Evolutionary conservation across 2,797 vertebrate species (phyloP).

Genomic region (Oreortyx pictus): DNA sequence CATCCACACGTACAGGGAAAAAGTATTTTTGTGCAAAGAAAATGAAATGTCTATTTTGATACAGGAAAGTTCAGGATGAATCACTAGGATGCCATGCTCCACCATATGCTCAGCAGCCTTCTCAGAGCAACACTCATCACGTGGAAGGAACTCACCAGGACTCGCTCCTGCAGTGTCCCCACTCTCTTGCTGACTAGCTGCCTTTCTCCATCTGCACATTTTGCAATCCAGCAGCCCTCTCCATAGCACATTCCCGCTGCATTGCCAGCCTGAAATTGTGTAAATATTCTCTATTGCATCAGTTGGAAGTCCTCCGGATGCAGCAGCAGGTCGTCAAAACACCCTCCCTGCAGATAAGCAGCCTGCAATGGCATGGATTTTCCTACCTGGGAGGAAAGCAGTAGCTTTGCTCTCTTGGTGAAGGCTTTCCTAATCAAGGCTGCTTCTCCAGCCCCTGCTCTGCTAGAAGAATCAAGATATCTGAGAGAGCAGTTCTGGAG

Average conservation of each 20-base stretch:
- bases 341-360: not conserved
- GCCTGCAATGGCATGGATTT: not conserved
- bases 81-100: not conserved
- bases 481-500: not conserved
- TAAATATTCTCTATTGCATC: not conserved
- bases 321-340: not conserved
- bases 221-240: conserved; percentile 21
- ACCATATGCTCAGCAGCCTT: not conserved
- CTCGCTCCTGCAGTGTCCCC: not conserved
- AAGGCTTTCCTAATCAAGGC: not conserved
- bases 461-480: not conserved
- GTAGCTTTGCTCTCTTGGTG: not conserved
- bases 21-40: not conserved
- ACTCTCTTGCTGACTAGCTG: conserved; percentile 14
- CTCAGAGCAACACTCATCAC: not conserved
- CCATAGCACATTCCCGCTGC: not conserved
- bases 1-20: not conserved
- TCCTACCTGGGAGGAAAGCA: not conserved
- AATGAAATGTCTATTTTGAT: not conserved
- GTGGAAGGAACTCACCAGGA: not conserved
- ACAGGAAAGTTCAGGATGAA: not conserved
- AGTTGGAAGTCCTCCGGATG: not conserved
- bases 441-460: not conserved
- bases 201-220: conserved; percentile 41
- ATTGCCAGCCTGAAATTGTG: not conserved